phyloP scores from a whole-genome alignment of 2,888 invertebrate genomes.

The Hylaea fasciaria region DNA sequence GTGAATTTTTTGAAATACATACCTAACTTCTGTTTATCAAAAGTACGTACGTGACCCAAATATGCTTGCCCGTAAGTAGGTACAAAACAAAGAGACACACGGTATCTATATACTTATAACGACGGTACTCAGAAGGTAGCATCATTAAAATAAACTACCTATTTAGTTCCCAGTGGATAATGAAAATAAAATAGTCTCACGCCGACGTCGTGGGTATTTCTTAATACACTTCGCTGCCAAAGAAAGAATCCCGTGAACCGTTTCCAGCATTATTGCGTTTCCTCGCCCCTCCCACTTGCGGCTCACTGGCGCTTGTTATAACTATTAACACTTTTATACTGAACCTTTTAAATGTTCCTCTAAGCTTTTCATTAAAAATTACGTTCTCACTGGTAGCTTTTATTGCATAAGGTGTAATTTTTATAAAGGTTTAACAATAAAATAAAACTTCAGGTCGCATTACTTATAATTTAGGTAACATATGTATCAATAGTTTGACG shows the following conservation, averaged over 20 bases:
- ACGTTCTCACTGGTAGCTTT: constrained; percentile 32
- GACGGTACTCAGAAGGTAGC: constrained; percentile 22
- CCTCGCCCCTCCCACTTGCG: constrained; percentile 42
- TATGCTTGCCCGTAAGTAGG: background rate
- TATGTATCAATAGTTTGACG: no score
- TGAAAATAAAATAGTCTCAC: constrained; percentile 57
- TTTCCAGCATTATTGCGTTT: constrained; percentile 53
- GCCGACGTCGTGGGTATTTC: constrained; percentile 52
- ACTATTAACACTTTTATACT: constrained; percentile 41
- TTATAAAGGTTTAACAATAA: constrained; percentile 7
- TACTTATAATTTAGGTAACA: constrained; percentile 1
- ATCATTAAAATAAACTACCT: constrained; percentile 30
- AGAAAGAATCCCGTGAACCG: constrained; percentile 57
- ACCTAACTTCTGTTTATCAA: no score
- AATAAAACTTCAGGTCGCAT: constrained; percentile 1
- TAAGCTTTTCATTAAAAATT: constrained; percentile 35
- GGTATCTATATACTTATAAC: constrained; percentile 21
- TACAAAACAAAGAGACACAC: background rate
- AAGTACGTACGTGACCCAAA: no score
- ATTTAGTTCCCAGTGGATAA: constrained; percentile 40
- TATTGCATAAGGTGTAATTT: constrained; percentile 23
- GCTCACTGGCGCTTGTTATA: constrained; percentile 49
- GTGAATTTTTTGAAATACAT: no score
- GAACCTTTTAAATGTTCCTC: constrained; percentile 41
- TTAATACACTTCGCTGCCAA: constrained; percentile 59